These are phyloP conservation scores for Euleptes europaea DNA, from an alignment of 2,113 vertebrate species.

Conservation along the genomic window DNA sequence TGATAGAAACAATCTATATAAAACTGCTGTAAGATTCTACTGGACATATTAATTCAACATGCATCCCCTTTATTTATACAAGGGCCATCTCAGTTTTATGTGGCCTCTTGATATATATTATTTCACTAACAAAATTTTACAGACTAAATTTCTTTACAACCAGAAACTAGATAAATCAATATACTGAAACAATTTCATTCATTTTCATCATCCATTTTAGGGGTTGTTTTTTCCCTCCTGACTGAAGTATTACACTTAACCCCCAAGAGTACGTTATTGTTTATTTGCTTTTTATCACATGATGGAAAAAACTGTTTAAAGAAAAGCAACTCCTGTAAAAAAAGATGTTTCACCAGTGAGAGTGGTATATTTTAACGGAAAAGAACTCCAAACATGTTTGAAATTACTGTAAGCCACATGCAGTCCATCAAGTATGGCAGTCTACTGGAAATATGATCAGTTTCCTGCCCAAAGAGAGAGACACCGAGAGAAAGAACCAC, in stretches of 20 bases:
- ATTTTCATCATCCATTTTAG: constrained; percentile 23
- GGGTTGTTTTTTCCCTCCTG: neutral
- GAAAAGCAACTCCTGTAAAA: neutral
- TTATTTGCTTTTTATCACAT: constrained; percentile 8
- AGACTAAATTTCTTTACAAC: constrained; percentile 16
- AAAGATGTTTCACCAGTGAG: neutral
- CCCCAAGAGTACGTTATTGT: constrained; percentile 14
- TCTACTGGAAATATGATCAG: neutral
- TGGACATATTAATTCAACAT: constrained; percentile 18
- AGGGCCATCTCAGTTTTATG: constrained; percentile 5
- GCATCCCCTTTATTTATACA: neutral
- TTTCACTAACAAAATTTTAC: constrained; percentile 37
- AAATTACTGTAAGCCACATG: neutral
- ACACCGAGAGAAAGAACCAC: too few species aligned
- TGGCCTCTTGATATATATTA: constrained; percentile 39
- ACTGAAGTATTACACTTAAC: constrained; percentile 36
- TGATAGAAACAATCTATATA: neutral
- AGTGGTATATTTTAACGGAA: neutral
- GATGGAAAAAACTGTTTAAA: neutral
- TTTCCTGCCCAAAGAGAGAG: neutral
- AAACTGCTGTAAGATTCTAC: neutral
- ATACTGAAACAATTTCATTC: constrained; percentile 29
- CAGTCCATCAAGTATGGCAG: neutral
- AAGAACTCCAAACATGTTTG: neutral
- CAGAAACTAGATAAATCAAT: constrained; percentile 22